A percentile compares a stretch with the other conserved stretches of the same genome.
These are phyloP conservation scores for Tiliacea citrago DNA, from an alignment of 2,888 invertebrate species.

Conservation along the genomic window DNA sequence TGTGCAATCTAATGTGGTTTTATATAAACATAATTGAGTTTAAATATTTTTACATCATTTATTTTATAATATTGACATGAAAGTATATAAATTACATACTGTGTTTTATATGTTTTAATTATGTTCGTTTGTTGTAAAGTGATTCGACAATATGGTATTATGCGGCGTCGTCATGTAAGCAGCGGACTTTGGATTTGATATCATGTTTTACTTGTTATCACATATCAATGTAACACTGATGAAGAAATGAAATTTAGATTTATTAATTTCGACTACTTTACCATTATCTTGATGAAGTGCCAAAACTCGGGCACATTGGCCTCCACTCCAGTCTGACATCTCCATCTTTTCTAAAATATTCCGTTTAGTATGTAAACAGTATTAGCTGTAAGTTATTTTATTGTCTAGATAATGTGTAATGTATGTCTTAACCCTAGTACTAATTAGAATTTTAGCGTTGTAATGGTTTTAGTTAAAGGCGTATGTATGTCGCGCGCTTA, in stretches of 20 bases:
- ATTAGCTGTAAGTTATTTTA: conserved; percentile 88
- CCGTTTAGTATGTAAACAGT: conserved; percentile 86
- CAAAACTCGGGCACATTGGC: conserved; percentile 78
- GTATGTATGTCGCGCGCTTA: conserved; percentile 88
- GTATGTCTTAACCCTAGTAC: conserved; percentile 88
- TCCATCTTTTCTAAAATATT: conserved; percentile 78
- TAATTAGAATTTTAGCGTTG: conserved; percentile 81
- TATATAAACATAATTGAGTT: conserved; percentile 61
- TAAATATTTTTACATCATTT: conserved; percentile 72
- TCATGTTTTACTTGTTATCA: conserved; percentile 54
- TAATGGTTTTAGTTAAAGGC: conserved; percentile 83
- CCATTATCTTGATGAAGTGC: conserved; percentile 73
- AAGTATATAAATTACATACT: conserved; percentile 49
- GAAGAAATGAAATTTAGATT: conserved; percentile 32
- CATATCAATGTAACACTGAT: conserved; percentile 62
- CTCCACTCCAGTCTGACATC: conserved; percentile 73
- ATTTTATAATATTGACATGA: conserved; percentile 71
- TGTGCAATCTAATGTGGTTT: conserved; percentile 69
- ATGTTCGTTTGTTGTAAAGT: conserved; percentile 55
- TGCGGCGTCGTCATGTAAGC: conserved; percentile 45
- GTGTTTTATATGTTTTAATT: conserved; percentile 53
- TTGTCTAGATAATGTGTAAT: conserved; percentile 87
- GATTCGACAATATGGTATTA: conserved; percentile 69
- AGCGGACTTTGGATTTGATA: conserved; percentile 45
- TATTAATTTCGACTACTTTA: conserved; percentile 45